Evolutionary conservation across 2,797 vertebrate genomes (phyloP).

Genomic region (Lagorchestes hirsutus): DNA sequence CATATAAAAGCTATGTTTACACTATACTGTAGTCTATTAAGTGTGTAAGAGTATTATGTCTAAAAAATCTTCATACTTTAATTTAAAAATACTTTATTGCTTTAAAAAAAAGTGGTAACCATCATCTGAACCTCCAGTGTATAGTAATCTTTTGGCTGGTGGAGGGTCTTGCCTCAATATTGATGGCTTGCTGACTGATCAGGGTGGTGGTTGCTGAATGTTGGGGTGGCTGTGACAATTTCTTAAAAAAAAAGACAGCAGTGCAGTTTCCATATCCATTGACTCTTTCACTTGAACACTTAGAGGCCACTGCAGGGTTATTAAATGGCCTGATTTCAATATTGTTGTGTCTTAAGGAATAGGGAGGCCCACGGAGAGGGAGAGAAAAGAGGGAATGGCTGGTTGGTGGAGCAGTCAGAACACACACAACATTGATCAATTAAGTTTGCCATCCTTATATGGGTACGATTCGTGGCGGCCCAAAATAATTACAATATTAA

Average conservation of each 20-base stretch:
- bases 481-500: background rate
- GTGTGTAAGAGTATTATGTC: background rate
- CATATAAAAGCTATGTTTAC: background rate
- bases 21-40: background rate
- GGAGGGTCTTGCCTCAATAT: background rate
- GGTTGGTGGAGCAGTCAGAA: background rate
- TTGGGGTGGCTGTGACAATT: background rate
- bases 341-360: background rate
- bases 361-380: background rate
- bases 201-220: background rate
- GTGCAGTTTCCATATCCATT: background rate
- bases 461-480: background rate
- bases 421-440: background rate
- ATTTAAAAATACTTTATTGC: background rate
- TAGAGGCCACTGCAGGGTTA: background rate
- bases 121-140: background rate
- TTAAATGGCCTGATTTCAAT: background rate
- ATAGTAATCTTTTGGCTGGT: background rate
- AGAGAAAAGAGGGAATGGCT: background rate
- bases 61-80: background rate
- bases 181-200: background rate
- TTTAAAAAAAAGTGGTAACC: background rate
- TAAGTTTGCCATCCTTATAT: background rate
- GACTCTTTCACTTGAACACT: background rate
- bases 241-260: background rate